Conservation (phyloP, 2,113 vertebrate genomes). For the Ovis aries region DNA sequence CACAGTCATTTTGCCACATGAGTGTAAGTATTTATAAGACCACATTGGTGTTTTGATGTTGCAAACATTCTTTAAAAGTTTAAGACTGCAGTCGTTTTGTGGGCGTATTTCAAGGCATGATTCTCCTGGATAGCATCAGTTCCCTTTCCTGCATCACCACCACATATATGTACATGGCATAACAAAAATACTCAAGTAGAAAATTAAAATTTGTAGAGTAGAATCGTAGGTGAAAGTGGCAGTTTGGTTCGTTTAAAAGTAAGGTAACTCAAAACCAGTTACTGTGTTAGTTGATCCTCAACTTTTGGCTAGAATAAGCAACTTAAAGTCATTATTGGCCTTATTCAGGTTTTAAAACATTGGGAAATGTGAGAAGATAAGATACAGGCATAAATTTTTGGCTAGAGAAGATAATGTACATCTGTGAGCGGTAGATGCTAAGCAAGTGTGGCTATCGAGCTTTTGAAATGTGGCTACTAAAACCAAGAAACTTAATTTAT, state of each 20-base stretch:
- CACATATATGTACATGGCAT: background rate
- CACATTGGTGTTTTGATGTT: background rate
- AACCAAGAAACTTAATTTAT: background rate
- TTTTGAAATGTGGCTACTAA: background rate
- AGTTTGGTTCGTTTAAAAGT: background rate
- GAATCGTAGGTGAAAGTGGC: background rate
- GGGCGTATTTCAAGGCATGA: background rate
- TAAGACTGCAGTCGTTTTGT: background rate
- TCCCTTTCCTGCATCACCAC: background rate
- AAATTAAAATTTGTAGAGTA: background rate
- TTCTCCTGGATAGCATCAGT: background rate
- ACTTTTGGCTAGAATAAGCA: background rate
- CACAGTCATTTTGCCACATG: background rate
- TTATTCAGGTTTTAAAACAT: conserved; percentile 5
- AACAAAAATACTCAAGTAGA: background rate
- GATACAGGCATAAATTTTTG: background rate
- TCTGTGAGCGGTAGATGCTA: background rate
- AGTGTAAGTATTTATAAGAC: background rate
- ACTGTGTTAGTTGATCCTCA: background rate
- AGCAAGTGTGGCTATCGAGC: background rate
- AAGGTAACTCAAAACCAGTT: background rate
- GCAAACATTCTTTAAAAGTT: background rate
- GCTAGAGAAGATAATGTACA: background rate
- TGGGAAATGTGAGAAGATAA: background rate
- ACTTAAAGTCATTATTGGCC: background rate